phyloP scores from a whole-genome alignment of 37 sponge, comb jelly and placozoan genomes.

The Halichondria panicea region DNA sequence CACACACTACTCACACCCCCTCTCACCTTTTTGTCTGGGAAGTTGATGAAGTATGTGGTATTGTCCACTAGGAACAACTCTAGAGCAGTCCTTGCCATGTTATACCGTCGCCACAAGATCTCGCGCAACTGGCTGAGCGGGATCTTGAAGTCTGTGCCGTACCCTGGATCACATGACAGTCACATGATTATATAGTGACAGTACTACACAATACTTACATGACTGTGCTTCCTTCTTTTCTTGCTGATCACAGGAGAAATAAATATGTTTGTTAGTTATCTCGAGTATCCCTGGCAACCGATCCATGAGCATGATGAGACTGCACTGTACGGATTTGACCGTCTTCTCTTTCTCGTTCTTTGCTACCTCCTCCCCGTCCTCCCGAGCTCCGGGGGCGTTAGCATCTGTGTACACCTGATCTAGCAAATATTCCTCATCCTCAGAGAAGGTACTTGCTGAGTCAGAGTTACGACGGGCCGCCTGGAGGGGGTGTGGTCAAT shows the following conservation, averaged over 20 bases:
- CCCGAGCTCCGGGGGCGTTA: constrained; percentile 21
- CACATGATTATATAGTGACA: not conserved
- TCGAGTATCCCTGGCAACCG: constrained; percentile 76
- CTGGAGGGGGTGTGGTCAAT: not conserved
- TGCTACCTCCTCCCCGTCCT: constrained; percentile 3
- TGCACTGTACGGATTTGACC: constrained; percentile 47
- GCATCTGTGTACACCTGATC: constrained; percentile 40
- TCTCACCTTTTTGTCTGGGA: constrained; percentile 60
- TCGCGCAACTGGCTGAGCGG: constrained; percentile 78
- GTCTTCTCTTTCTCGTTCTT: constrained; percentile 31
- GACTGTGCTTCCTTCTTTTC: constrained; percentile 47
- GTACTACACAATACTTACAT: constrained; percentile 30
- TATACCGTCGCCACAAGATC: constrained; percentile 89
- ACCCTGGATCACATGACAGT: constrained; percentile 39
- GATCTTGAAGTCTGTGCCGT: constrained; percentile 60
- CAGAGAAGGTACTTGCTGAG: not conserved
- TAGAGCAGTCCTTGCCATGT: constrained; percentile 83
- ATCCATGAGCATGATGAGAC: constrained; percentile 77
- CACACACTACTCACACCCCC: too few species aligned
- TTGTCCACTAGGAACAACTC: constrained; percentile 95
- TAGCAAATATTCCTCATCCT: constrained; percentile 54
- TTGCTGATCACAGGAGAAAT: constrained; percentile 69
- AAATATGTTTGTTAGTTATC: constrained; percentile 80
- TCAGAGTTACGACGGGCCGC: not conserved
- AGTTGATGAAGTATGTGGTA: constrained; percentile 96